phyloP scores from a whole-genome alignment of 1,140 invertebrate genomes.

The Lordiphosa stackelbergi region DNA sequence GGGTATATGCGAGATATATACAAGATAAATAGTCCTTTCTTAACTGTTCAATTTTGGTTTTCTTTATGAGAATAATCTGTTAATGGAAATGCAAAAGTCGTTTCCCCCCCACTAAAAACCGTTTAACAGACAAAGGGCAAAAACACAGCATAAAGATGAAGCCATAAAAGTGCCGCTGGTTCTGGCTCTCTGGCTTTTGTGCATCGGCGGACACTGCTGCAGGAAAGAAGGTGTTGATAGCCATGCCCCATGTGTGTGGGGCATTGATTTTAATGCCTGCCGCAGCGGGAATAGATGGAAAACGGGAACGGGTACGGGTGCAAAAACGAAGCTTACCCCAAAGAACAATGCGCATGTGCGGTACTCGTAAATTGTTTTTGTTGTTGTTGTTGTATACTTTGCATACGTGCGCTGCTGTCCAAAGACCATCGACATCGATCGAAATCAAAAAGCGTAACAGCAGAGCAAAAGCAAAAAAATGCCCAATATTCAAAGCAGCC shows the following conservation, averaged over 20 bases:
- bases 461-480: conserved; percentile 51
- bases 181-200: conserved; percentile 46
- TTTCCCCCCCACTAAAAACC: conserved; percentile 1
- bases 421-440: conserved; percentile 64
- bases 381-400: conserved; percentile 1
- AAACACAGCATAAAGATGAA: conserved; percentile 38
- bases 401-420: conserved; percentile 21
- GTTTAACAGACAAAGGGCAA: conserved; percentile 7
- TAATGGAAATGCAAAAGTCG: conserved; percentile 25
- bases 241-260: conserved; percentile 21
- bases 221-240: conserved; percentile 60
- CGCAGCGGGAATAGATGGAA: conserved; percentile 3
- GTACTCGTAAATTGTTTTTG: conserved; percentile 55
- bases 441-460: conserved; percentile 72
- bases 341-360: conserved; percentile 66
- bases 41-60: neutral
- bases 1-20: conserved; percentile 14
- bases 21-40: too few species aligned
- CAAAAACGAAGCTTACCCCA: neutral
- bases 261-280: conserved; percentile 45
- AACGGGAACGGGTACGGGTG: neutral
- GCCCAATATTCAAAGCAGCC: conserved; percentile 56
- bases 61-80: conserved; percentile 4
- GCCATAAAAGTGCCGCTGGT: conserved; percentile 67
- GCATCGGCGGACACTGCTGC: conserved; percentile 42